Percentiles rank a stretch among this genome's conserved stretches.
Evolutionary conservation across 1,140 invertebrate species (phyloP).

Genomic region (Heliconius hewitsoni): DNA sequence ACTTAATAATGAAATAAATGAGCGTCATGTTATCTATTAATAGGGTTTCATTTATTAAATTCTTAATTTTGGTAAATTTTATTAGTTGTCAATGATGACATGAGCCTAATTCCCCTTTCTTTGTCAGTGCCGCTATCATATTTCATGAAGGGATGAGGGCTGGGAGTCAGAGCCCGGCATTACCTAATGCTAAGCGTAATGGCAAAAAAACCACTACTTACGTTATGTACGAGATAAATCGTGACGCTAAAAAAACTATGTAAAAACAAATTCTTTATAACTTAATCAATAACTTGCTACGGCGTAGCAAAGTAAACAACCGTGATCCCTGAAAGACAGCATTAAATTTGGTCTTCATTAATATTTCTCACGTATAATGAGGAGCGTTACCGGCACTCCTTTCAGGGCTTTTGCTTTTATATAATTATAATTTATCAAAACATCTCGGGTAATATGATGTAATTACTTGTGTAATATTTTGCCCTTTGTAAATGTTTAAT

Average conservation of each 20-base stretch:
- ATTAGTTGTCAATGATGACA: no score
- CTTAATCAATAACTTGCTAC: background rate
- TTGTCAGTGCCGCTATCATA: no score
- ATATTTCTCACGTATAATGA: slow-evolving; percentile 12
- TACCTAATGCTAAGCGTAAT: no score
- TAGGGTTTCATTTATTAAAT: no score
- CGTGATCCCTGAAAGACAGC: background rate
- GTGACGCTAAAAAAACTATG: background rate
- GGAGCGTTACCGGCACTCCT: slow-evolving; percentile 7
- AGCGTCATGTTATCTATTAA: no score
- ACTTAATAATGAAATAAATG: no score
- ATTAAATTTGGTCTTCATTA: slow-evolving; percentile 7
- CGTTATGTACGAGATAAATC: no score
- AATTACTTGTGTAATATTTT: slow-evolving; percentile 6
- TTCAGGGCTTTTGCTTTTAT: slow-evolving; percentile 5
- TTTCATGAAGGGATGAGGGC: no score
- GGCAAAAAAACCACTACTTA: no score
- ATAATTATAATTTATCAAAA: slow-evolving; percentile 7
- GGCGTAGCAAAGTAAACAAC: background rate
- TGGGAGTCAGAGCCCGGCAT: no score
- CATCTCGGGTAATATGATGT: background rate
- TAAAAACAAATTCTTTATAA: background rate
- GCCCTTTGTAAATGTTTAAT: background rate
- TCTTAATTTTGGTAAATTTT: no score
- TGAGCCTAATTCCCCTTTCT: no score